These are phyloP conservation scores for Triplophysa bombifrons DNA, from an alignment of 2,797 vertebrate species.

Conservation along the genomic window DNA sequence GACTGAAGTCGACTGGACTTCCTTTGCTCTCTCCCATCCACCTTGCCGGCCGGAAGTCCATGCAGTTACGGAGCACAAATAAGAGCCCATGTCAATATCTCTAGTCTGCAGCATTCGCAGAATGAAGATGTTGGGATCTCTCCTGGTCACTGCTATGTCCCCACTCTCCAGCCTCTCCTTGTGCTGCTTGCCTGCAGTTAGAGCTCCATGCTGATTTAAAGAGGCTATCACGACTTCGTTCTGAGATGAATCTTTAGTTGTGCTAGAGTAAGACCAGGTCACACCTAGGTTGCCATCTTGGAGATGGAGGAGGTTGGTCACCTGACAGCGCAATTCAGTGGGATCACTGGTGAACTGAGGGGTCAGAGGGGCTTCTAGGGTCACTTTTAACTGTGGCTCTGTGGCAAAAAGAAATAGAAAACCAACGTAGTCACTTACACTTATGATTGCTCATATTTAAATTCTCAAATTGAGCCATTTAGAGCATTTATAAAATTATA, in stretches of 20 bases:
- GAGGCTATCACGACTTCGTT: conserved; percentile 64
- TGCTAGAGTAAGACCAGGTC: conserved; percentile 75
- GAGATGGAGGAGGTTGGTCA: conserved; percentile 58
- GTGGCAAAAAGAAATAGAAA: background rate
- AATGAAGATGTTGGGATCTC: conserved; percentile 68
- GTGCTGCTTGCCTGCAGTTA: conserved; percentile 69
- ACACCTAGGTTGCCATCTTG: conserved; percentile 66
- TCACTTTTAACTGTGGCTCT: conserved; percentile 80
- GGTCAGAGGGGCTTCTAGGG: conserved; percentile 68
- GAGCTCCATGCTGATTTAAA: conserved; percentile 75
- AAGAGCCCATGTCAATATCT: conserved; percentile 75
- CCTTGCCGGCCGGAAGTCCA: conserved; percentile 66
- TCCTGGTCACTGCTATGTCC: conserved; percentile 76
- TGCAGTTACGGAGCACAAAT: conserved; percentile 67
- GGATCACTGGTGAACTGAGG: conserved; percentile 78
- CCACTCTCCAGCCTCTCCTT: conserved; percentile 72
- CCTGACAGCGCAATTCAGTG: conserved; percentile 76
- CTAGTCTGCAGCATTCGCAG: conserved; percentile 81
- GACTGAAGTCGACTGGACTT: conserved; percentile 62
- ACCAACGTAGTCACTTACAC: background rate
- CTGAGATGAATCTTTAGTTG: conserved; percentile 28
- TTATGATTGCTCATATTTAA: no score
- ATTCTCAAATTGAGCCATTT: no score
- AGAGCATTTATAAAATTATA: no score
- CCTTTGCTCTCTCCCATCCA: conserved; percentile 55